These are phyloP conservation scores for Oxyteleia sp. DNA, from an alignment of 2,888 invertebrate species.

Conservation along the genomic window DNA sequence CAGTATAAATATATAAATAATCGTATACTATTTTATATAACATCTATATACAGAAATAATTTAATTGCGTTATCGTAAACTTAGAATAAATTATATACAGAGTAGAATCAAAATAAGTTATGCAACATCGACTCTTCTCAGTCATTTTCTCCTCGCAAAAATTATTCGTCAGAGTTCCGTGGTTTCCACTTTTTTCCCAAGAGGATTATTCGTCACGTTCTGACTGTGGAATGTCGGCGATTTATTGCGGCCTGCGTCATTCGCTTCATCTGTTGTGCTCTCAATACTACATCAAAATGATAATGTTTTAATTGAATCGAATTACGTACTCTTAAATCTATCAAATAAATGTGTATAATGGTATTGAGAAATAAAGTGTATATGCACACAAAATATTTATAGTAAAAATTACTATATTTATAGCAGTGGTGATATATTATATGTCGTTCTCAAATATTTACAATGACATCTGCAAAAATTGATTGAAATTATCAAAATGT, in stretches of 20 bases:
- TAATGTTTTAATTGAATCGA: slow-evolving; percentile 39
- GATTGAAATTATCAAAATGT: too few relatives aligned
- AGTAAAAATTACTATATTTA: too few relatives aligned
- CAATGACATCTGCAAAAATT: too few relatives aligned
- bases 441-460: too few relatives aligned
- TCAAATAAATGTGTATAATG: background rate
- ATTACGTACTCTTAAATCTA: background rate
- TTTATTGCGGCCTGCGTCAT: slow-evolving; percentile 71
- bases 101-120: slow-evolving; percentile 39
- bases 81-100: slow-evolving; percentile 53
- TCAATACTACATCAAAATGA: slow-evolving; percentile 80
- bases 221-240: slow-evolving; percentile 79
- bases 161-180: slow-evolving; percentile 82
- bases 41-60: slow-evolving; percentile 65
- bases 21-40: slow-evolving; percentile 40
- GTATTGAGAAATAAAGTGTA: too few relatives aligned
- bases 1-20: slow-evolving; percentile 55
- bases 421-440: too few relatives aligned
- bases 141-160: slow-evolving; percentile 66
- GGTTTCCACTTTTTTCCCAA: slow-evolving; percentile 85
- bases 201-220: slow-evolving; percentile 83
- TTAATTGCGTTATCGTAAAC: slow-evolving; percentile 17
- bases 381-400: too few relatives aligned
- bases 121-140: slow-evolving; percentile 67
- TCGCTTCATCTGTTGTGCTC: slow-evolving; percentile 80